Percentiles rank a stretch among this genome's conserved stretches.
Conservation (phyloP, 2,888 invertebrate genomes). For the Lordiphosa andalusiaca region DNA sequence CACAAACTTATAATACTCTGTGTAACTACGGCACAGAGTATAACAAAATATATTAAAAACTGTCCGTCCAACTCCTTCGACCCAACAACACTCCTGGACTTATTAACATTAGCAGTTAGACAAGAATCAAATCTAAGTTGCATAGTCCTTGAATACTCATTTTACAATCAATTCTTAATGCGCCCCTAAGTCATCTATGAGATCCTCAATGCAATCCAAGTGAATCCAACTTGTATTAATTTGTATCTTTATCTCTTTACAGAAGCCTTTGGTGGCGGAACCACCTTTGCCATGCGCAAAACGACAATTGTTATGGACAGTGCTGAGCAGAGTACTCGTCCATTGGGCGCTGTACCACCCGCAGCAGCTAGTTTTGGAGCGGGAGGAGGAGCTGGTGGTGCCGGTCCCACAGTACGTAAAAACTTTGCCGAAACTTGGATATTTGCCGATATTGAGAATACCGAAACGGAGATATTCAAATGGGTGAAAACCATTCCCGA, state of each 20-base stretch:
- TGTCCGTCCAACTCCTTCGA: no score
- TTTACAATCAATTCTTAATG: no score
- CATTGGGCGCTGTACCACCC: not conserved
- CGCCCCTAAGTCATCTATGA: no score
- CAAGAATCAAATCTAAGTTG: no score
- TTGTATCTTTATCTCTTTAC: not conserved
- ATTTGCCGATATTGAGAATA: conserved; percentile 80
- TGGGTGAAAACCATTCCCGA: conserved; percentile 84
- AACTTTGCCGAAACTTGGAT: conserved; percentile 88
- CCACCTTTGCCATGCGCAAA: conserved; percentile 37
- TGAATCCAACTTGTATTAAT: not conserved
- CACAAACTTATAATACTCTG: no score
- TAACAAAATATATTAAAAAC: no score
- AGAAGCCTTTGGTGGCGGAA: conserved; percentile 27
- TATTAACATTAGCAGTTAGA: no score
- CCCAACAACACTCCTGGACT: no score
- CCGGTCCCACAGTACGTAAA: conserved; percentile 80
- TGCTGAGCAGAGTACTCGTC: not conserved
- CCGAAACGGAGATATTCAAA: conserved; percentile 60
- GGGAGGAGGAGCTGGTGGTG: not conserved
- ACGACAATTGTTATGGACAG: conserved; percentile 18
- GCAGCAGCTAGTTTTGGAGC: conserved; percentile 12
- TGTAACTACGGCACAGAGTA: no score
- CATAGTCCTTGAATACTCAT: no score
- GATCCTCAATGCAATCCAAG: no score